Percentiles rank a stretch among this genome's conserved stretches.
These are phyloP conservation scores for Podotricha telesiphe DNA, from an alignment of 2,888 invertebrate species.

Conservation along the genomic window DNA sequence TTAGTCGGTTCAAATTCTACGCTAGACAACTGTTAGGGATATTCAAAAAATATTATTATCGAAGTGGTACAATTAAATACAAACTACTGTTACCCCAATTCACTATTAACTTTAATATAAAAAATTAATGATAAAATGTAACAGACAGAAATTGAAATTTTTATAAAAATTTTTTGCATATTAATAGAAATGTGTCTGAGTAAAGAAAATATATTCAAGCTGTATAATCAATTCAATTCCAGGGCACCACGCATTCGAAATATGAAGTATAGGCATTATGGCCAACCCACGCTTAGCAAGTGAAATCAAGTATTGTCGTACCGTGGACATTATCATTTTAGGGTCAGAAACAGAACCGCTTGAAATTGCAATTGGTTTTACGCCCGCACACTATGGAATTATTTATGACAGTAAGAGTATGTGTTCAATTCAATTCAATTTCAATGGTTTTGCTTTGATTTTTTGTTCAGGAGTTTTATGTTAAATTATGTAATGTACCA, in stretches of 20 bases:
- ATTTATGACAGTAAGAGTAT: constrained; percentile 20
- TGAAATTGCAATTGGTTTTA: constrained; percentile 28
- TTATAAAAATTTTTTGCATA: neutral
- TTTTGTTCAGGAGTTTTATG: constrained; percentile 9
- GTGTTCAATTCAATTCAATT: constrained; percentile 14
- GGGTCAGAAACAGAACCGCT: constrained; percentile 29
- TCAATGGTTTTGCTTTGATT: constrained; percentile 5
- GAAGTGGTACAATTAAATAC: too few relatives aligned
- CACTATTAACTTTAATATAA: too few relatives aligned
- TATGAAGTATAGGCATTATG: constrained; percentile 25
- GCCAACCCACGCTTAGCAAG: constrained; percentile 40
- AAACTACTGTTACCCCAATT: too few relatives aligned
- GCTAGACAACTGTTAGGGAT: neutral
- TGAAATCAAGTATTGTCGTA: constrained; percentile 42
- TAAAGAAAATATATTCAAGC: neutral
- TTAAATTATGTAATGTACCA: neutral
- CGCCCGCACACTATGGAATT: neutral
- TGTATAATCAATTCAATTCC: constrained; percentile 20
- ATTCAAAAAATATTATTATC: too few relatives aligned
- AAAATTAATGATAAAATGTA: too few relatives aligned
- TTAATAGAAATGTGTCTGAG: neutral
- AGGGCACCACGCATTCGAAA: constrained; percentile 7
- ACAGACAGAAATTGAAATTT: neutral
- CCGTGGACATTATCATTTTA: constrained; percentile 31
- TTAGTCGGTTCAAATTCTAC: neutral